These are phyloP conservation scores for Polyergus mexicanus DNA, from an alignment of 1,140 invertebrate genomes.

Conservation along the genomic window DNA sequence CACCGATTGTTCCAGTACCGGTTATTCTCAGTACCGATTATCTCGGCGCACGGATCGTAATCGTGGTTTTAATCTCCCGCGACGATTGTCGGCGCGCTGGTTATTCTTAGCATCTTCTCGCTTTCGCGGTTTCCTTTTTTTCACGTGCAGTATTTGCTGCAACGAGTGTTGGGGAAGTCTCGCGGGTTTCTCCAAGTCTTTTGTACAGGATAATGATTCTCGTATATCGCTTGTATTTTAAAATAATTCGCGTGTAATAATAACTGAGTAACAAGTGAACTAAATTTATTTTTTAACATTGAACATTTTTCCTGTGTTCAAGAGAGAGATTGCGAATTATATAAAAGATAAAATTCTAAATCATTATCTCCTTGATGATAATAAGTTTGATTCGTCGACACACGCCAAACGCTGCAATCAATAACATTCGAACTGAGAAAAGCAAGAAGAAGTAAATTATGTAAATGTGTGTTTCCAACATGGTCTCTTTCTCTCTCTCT, in stretches of 20 bases:
- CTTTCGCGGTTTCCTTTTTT: not conserved
- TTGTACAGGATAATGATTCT: not conserved
- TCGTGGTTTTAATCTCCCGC: slow-evolving; percentile 41
- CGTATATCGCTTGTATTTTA: not conserved
- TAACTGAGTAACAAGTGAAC: not conserved
- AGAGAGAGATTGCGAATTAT: not conserved
- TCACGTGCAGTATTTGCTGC: not conserved
- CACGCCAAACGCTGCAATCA: slow-evolving; percentile 1
- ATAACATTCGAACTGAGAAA: not conserved
- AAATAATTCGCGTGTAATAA: not conserved
- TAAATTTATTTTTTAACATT: not conserved
- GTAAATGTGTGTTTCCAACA: slow-evolving; percentile 46
- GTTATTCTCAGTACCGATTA: slow-evolving; percentile 33
- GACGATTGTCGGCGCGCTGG: not conserved
- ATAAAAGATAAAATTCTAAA: not conserved
- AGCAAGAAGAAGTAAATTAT: slow-evolving; percentile 52
- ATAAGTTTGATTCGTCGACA: slow-evolving; percentile 26
- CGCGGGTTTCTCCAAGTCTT: not conserved
- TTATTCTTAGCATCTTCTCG: slow-evolving; percentile 22
- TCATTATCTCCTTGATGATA: not conserved
- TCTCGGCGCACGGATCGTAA: slow-evolving; percentile 8
- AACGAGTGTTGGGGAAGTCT: not conserved
- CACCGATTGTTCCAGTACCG: slow-evolving; percentile 36
- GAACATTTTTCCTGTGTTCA: too few relatives aligned
- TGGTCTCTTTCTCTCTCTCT: slow-evolving; percentile 22